These are phyloP conservation scores for Macrotis lagotis DNA, from an alignment of 2,113 vertebrate species.

Conservation along the genomic window DNA sequence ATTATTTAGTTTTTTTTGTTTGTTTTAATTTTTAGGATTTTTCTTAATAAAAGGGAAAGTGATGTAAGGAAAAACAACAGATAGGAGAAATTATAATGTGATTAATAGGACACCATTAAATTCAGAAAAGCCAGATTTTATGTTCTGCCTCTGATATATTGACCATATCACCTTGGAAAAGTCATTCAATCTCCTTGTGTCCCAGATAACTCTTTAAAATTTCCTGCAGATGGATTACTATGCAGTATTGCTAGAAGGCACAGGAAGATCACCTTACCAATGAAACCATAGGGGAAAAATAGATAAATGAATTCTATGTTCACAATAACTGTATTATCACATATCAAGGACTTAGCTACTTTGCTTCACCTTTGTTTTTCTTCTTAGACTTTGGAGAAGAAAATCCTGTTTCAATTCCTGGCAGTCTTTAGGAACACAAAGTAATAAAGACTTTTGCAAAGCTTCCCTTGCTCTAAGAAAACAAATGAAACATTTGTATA, in stretches of 20 bases:
- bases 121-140: background rate
- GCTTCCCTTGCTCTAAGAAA: constrained; percentile 51
- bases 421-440: constrained; percentile 30
- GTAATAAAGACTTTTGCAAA: constrained; percentile 38
- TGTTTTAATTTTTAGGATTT: background rate
- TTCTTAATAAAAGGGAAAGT: background rate
- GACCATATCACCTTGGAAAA: background rate
- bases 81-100: background rate
- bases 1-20: background rate
- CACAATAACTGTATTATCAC: constrained; percentile 27
- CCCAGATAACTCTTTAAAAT: background rate
- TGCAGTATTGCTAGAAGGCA: background rate
- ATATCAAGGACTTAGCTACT: constrained; percentile 36
- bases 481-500: constrained; percentile 31
- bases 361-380: background rate
- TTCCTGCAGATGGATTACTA: background rate
- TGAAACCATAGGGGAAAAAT: background rate
- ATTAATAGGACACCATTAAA: background rate
- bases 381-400: background rate
- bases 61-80: background rate
- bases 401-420: constrained; percentile 48
- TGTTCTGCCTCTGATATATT: background rate
- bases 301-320: constrained; percentile 53
- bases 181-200: background rate
- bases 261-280: background rate